phyloP scores from a whole-genome alignment of 2,797 vertebrate species.

The Enteromius thamalakanensis region DNA sequence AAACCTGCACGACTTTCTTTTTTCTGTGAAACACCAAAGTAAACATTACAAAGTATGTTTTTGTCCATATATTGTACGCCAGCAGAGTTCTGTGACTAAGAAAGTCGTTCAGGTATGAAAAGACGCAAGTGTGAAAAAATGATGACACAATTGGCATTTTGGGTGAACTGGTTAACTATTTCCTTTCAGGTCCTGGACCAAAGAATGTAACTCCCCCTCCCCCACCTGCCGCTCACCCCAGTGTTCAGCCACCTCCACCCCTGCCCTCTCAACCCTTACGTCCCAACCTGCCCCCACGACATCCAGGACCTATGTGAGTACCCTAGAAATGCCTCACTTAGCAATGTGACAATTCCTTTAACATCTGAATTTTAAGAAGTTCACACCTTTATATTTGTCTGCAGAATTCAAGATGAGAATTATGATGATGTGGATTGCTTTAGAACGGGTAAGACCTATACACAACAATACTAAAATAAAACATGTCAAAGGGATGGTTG shows the following conservation, averaged over 20 bases:
- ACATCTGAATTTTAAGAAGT: neutral
- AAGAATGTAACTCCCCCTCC: slow-evolving; percentile 63
- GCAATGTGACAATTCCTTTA: neutral
- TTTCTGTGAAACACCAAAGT: neutral
- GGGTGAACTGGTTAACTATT: neutral
- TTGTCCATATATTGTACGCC: neutral
- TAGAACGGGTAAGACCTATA: slow-evolving; percentile 5
- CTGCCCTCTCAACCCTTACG: slow-evolving; percentile 48
- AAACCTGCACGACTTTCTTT: neutral
- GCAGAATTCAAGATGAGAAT: slow-evolving; percentile 69
- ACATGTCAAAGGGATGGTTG: neutral
- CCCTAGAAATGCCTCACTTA: neutral
- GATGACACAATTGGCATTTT: neutral
- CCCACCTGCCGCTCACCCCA: slow-evolving; percentile 61
- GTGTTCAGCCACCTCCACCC: slow-evolving; percentile 59
- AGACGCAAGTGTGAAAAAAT: neutral
- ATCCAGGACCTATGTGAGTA: slow-evolving; percentile 69
- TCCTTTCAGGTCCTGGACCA: slow-evolving; percentile 62
- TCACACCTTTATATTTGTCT: slow-evolving; percentile 41
- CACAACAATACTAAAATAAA: neutral
- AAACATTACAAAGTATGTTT: neutral
- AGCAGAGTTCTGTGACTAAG: neutral
- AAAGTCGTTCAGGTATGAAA: neutral
- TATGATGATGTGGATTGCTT: slow-evolving; percentile 75
- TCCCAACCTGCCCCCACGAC: slow-evolving; percentile 75